Percentiles rank a stretch among this genome's conserved stretches.
Evolutionary conservation across 2,113 vertebrate species (phyloP).

Genomic region (Rostratula benghalensis): DNA sequence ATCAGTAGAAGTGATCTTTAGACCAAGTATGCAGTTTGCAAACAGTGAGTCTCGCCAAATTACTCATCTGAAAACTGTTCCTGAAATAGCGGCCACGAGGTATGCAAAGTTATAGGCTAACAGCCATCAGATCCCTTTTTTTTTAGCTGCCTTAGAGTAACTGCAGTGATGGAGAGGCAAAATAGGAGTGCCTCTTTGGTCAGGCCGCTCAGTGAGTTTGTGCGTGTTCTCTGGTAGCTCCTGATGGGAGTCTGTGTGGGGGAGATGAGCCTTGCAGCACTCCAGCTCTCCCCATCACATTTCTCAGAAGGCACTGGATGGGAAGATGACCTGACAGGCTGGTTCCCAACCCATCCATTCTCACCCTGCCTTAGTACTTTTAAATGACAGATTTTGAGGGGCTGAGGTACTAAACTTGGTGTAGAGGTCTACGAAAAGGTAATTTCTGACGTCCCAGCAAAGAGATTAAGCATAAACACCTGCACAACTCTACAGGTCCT

Average conservation of each 20-base stretch:
- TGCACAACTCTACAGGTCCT: not conserved
- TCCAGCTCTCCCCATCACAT: fast-evolving
- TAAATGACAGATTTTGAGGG: not conserved
- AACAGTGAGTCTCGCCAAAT: not conserved
- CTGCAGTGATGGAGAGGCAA: not conserved
- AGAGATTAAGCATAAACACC: not conserved
- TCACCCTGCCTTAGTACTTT: not conserved
- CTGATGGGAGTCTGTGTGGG: not conserved
- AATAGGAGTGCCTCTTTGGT: not conserved
- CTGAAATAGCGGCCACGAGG: not conserved
- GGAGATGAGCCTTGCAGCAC: not conserved
- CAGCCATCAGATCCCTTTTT: not conserved
- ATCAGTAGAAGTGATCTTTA: not conserved
- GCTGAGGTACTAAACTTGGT: not conserved
- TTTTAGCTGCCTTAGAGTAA: not conserved
- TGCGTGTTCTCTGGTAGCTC: not conserved
- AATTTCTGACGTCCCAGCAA: not conserved
- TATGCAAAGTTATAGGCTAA: not conserved
- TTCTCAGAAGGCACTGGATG: not conserved
- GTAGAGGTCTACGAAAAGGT: not conserved
- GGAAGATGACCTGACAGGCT: not conserved
- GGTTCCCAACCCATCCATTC: fast-evolving
- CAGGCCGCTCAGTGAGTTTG: not conserved
- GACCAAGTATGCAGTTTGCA: not conserved
- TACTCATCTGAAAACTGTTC: conserved; percentile 3